Evolutionary conservation across 2,888 invertebrate genomes (phyloP).

Genomic region (Pammene aurita): DNA sequence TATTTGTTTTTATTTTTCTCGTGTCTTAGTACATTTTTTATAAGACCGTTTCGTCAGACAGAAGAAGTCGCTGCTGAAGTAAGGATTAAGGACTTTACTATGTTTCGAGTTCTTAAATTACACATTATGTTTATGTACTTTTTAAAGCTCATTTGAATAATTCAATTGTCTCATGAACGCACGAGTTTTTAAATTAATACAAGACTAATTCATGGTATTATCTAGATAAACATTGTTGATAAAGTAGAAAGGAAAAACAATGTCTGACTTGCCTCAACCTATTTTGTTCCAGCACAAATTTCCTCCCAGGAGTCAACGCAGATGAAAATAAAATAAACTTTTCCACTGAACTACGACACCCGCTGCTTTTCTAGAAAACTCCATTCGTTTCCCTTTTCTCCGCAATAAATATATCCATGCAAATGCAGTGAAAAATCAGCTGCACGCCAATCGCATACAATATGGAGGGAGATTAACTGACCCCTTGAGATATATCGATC

Average conservation of each 20-base stretch:
- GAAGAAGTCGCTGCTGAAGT: too few relatives aligned
- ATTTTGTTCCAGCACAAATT: background rate
- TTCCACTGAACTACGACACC: background rate
- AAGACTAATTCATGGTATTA: too few relatives aligned
- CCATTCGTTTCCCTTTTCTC: constrained; percentile 9
- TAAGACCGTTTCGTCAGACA: too few relatives aligned
- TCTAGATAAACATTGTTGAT: too few relatives aligned
- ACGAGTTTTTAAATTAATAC: too few relatives aligned
- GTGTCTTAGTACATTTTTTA: too few relatives aligned
- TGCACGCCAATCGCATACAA: constrained; percentile 25
- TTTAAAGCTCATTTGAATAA: too few relatives aligned
- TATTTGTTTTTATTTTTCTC: too few relatives aligned
- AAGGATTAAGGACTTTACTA: too few relatives aligned
- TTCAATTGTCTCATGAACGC: too few relatives aligned
- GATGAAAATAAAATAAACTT: constrained; percentile 5
- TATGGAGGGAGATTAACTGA: constrained; percentile 26
- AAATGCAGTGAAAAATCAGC: constrained; percentile 19
- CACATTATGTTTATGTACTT: too few relatives aligned
- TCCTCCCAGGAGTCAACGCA: background rate
- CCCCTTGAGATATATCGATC: constrained; percentile 3
- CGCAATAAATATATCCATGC: constrained; percentile 14
- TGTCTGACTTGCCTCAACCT: background rate
- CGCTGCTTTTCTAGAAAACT: constrained; percentile 1
- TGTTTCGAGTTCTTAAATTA: too few relatives aligned
- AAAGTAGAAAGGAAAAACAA: background rate